These are phyloP conservation scores for Aricia artaxerxes DNA, from an alignment of 2,888 invertebrate species.

Conservation along the genomic window DNA sequence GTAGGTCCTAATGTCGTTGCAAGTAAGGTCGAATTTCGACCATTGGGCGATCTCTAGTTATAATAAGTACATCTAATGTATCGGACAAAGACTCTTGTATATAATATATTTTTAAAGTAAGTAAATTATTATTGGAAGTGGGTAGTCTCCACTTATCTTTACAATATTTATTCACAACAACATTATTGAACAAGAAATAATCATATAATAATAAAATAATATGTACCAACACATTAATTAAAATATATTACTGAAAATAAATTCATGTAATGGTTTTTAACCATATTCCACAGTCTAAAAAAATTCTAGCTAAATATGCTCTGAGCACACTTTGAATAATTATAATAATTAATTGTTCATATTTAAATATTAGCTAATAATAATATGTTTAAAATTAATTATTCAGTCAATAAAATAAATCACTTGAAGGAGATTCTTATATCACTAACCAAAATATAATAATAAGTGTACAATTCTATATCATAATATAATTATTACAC, in stretches of 20 bases:
- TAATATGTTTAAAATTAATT: not conserved
- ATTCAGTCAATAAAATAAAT: constrained; percentile 16
- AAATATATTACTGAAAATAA: not conserved
- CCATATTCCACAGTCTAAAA: not conserved
- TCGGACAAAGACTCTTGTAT: no score
- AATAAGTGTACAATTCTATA: not conserved
- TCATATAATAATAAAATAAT: not conserved
- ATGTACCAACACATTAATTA: not conserved
- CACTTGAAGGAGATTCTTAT: not conserved
- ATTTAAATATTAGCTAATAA: not conserved
- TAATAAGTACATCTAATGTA: not conserved
- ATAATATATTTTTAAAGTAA: no score
- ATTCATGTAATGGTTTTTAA: not conserved
- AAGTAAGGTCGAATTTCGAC: no score
- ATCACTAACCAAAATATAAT: not conserved
- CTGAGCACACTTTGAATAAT: not conserved
- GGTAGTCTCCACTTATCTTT: no score
- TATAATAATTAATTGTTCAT: not conserved
- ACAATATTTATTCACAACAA: not conserved
- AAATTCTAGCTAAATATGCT: not conserved
- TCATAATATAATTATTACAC: not conserved
- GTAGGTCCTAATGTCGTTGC: no score
- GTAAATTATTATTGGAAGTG: no score
- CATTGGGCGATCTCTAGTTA: no score
- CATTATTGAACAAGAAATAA: not conserved